A percentile compares a stretch with the other conserved stretches of the same genome.
These are phyloP conservation scores for Hybos culiciformis DNA, from an alignment of 2,888 invertebrate species.

Conservation along the genomic window DNA sequence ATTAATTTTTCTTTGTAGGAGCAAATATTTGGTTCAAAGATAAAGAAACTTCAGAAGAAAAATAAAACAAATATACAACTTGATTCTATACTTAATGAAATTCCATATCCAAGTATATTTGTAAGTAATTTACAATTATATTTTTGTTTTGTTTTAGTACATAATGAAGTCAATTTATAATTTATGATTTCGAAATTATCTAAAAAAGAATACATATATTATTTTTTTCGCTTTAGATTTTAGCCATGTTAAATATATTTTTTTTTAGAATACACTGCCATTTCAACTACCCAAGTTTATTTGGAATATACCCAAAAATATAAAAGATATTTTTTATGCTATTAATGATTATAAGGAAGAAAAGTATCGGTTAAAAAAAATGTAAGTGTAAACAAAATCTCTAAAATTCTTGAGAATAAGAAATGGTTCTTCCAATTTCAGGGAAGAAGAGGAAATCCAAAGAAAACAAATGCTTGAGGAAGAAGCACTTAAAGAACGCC, in stretches of 20 bases:
- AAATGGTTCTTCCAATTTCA: slow-evolving; percentile 12
- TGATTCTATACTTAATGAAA: slow-evolving; percentile 49
- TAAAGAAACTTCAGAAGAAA: slow-evolving; percentile 53
- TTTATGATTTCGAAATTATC: not conserved
- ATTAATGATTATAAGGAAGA: slow-evolving; percentile 42
- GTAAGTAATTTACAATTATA: slow-evolving; percentile 11
- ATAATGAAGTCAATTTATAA: not conserved
- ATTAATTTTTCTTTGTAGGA: slow-evolving; percentile 39
- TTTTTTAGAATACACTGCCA: slow-evolving; percentile 55
- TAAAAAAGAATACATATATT: not conserved
- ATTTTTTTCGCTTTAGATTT: not conserved
- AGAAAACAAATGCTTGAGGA: slow-evolving; percentile 29
- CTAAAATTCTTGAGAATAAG: not conserved
- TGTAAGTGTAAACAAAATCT: too few species aligned
- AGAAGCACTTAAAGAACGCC: slow-evolving; percentile 34
- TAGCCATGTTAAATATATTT: not conserved
- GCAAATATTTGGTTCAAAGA: slow-evolving; percentile 53
- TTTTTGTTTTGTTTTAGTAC: not conserved
- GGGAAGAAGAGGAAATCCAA: slow-evolving; percentile 28
- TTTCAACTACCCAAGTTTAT: slow-evolving; percentile 64
- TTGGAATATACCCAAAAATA: slow-evolving; percentile 47
- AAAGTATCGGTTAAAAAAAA: slow-evolving; percentile 46
- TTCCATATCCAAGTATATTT: slow-evolving; percentile 53
- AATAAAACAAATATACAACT: slow-evolving; percentile 45
- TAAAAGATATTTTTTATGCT: slow-evolving; percentile 32